Percentiles rank a stretch among this genome's conserved stretches.
phyloP scores from a whole-genome alignment of 64 coral and sea anemone genomes.

The Montipora capricornis region DNA sequence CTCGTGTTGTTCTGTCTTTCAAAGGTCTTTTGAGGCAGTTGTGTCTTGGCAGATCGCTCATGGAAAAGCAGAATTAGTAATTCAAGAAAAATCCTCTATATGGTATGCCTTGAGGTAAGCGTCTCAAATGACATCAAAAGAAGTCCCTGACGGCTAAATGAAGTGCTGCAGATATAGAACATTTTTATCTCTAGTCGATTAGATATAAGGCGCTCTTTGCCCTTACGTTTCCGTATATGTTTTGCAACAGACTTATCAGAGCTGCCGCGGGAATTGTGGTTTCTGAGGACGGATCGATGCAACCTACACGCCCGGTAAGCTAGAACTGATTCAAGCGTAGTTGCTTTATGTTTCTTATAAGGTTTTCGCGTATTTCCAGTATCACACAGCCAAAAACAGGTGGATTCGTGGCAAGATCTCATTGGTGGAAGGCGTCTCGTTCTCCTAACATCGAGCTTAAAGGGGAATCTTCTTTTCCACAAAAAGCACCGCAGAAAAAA shows the following conservation, averaged over 20 bases:
- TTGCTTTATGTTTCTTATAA: background rate
- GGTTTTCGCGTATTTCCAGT: too few species aligned
- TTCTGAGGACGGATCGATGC: conserved; percentile 63
- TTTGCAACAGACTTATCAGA: conserved; percentile 65
- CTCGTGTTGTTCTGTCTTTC: background rate
- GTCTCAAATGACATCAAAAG: background rate
- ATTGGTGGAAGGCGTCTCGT: too few species aligned
- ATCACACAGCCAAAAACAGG: too few species aligned
- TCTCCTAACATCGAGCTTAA: too few species aligned
- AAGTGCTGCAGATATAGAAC: background rate
- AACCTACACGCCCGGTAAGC: conserved; percentile 75
- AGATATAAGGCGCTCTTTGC: background rate
- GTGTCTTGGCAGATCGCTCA: conserved; percentile 78
- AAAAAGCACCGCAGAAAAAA: too few species aligned
- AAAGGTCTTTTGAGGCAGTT: conserved; percentile 68
- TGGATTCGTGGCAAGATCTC: too few species aligned
- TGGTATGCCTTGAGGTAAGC: conserved; percentile 84
- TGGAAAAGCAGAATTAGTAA: conserved; percentile 63
- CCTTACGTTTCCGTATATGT: background rate
- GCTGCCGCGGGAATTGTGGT: conserved; percentile 80
- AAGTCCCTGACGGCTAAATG: background rate
- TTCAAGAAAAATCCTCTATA: conserved; percentile 76
- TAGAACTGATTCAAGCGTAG: background rate
- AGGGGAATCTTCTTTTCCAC: too few species aligned
- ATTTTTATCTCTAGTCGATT: background rate